Evolutionary conservation across 2,888 invertebrate species (phyloP), one percentile per base, ranked within the genome.

Genomic region (Ochlodes sylvanus): DNA sequence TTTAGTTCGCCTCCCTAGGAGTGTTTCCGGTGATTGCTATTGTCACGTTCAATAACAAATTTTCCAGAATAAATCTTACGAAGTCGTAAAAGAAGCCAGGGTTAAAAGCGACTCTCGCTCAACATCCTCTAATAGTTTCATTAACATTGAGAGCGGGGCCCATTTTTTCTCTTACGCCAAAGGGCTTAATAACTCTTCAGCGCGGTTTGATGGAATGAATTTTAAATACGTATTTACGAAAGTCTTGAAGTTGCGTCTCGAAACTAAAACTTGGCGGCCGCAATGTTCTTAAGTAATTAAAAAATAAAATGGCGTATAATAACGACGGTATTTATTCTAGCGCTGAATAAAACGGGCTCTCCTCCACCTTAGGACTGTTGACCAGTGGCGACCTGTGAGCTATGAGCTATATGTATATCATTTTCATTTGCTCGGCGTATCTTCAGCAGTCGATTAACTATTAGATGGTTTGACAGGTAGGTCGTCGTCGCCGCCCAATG

Each of bases 301-400:
- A 57, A 65, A 65, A 65, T 65, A 65, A 65, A 65, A 65, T 65
- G 58, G 65, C 65, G 65, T 65, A 65, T 65, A 65, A 65, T 65
- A 65, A 58, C 65, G 38, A 44, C 50, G 65, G 38, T 65, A 65
- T 65, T 65, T 65, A 65, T 65, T 65, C 64, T 65, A 50, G 64
- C 64, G 47, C 57, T 65, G 64, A 65, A 57, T 65, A 65, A 65
- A 65, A 65, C 34, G 64, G 47, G 64, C 47, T 17, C 44, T 44
- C 56, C 64, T 57, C 57, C n/a, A n/a, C 7, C 1, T 65, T 38
- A 32, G 50, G 57, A 5, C 15, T 21, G 64, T 19, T 41, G 15
- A 21, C 50, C 52, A 65, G 21, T 58, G 19, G n/a, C 38, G 38
- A 38, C 3, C 27, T 0, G 38, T 12, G 44, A 44, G 19, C 12